Percentiles rank a stretch among this genome's conserved stretches.
phyloP scores from a whole-genome alignment of 2,888 invertebrate genomes.

The Teleogryllus oceanicus region DNA sequence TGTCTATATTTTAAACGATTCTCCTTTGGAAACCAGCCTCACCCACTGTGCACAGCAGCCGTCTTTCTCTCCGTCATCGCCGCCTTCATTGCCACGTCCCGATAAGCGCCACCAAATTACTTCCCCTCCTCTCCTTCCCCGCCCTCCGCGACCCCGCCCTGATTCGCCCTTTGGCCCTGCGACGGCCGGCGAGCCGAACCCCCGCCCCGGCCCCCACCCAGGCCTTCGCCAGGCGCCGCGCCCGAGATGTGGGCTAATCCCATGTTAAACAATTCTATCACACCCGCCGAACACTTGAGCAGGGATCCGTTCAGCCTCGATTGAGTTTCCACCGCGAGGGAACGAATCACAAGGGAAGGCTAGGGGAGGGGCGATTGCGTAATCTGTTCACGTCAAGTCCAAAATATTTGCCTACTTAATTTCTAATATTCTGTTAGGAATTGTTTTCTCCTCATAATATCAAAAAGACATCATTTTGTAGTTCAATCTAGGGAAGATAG shows the following conservation, averaged over 20 bases:
- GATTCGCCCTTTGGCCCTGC: not conserved
- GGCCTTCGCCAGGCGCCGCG: not conserved
- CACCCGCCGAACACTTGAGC: not conserved
- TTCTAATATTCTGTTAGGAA: too few species aligned
- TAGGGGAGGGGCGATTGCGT: not conserved
- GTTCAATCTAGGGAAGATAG: too few species aligned
- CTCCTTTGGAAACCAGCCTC: not conserved
- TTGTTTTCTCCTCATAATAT: too few species aligned
- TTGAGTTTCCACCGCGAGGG: not conserved
- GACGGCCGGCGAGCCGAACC: not conserved
- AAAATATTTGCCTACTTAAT: too few species aligned
- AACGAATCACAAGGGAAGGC: not conserved
- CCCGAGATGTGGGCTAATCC: not conserved
- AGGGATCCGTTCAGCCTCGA: not conserved
- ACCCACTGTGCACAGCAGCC: not conserved
- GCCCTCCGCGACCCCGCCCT: not conserved
- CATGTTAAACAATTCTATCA: slow-evolving; percentile 11
- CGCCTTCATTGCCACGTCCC: not conserved
- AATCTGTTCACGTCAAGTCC: too few species aligned
- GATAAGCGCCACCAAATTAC: slow-evolving; percentile 18
- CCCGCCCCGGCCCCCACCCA: not conserved
- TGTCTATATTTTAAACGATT: not conserved
- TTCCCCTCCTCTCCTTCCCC: not conserved
- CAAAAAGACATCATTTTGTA: too few species aligned
- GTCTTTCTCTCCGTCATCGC: not conserved